Percentiles rank a stretch among this genome's conserved stretches.
Evolutionary conservation across 2,888 invertebrate species (phyloP).

Genomic region (Gasteruption jaculator): DNA sequence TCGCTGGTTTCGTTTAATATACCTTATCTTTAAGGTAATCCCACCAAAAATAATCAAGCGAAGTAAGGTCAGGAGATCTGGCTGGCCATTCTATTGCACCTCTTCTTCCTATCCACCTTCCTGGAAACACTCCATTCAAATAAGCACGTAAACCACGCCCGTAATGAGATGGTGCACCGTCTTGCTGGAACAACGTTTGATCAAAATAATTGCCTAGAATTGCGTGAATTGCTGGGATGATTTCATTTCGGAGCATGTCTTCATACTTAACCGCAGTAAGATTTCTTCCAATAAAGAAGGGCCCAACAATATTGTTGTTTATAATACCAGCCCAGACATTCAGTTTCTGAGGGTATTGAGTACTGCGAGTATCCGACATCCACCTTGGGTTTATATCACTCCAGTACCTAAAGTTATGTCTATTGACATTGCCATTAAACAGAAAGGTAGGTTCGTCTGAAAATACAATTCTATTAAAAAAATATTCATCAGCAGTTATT

Average conservation of each 20-base stretch:
- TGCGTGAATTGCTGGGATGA: slow-evolving; percentile 7
- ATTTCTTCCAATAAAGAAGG: slow-evolving; percentile 17
- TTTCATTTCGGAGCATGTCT: slow-evolving; percentile 8
- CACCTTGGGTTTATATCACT: slow-evolving; percentile 25
- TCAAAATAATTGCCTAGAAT: slow-evolving; percentile 4
- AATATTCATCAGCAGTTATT: slow-evolving; percentile 12
- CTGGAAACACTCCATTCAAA: slow-evolving; percentile 10
- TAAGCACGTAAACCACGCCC: slow-evolving; percentile 8
- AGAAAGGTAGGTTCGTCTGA: slow-evolving; percentile 27
- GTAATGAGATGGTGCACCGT: slow-evolving; percentile 17
- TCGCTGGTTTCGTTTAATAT: slow-evolving; percentile 7
- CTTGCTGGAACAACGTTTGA: slow-evolving; percentile 19
- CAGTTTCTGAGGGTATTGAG: slow-evolving; percentile 16
- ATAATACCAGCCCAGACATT: slow-evolving; percentile 11
- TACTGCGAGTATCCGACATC: slow-evolving; percentile 14
- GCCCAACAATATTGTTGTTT: slow-evolving; percentile 10
- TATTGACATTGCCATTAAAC: slow-evolving; percentile 28
- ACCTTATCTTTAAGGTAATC: not conserved
- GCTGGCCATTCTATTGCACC: slow-evolving; percentile 13
- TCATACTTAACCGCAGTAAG: slow-evolving; percentile 14
- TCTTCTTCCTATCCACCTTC: slow-evolving; percentile 14
- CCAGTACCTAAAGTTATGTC: slow-evolving; percentile 31
- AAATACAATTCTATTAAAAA: slow-evolving; percentile 25
- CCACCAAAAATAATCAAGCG: slow-evolving; percentile 2
- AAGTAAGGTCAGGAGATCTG: slow-evolving; percentile 9